Evolutionary conservation across 2,113 vertebrate genomes (phyloP), one percentile per base, ranked within the genome.

Genomic region (Paraplagusia blochii): DNA sequence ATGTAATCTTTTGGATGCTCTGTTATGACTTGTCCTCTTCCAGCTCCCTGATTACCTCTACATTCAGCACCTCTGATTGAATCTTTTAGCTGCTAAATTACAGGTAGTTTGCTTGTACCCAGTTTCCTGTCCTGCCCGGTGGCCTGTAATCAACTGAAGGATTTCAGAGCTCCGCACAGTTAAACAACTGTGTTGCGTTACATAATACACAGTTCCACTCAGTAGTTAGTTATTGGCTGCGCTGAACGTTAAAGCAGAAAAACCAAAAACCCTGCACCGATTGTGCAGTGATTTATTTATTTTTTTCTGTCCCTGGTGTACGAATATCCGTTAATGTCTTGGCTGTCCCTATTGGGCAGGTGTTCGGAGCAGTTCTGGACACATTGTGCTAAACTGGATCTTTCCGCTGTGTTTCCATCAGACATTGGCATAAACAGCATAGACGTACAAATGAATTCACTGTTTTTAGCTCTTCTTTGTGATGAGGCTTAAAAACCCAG

Each of bases 51-150:
- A 76, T 84, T 80, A 75, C 48, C 56, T 63, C 38, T 44, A 69
- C 42, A 72, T 53, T 65, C 68, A 62, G 53, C 76, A 76, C 80
- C 81, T 72, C 79, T 57, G 62, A 69, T 73, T 58, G 65, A 46
- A 79, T 64, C 77, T 75, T 77, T 80, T 63, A 79, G 81, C 60
- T 76, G 79, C 78, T 71, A 87, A 86, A 86, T 86, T 85, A 80
- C 84, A 86, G 87, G 84, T 89, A 71, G 68, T 69, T 71, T 74
- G 58, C 18, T 1, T 72, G 59, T 18, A 69, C 66, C 72, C 80
- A 63, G 67, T 65, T 82, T 85, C 80, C 78, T 77, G 53, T 54
- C 67, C 51, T 53, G 67, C 54, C 50, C 50, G 18, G 1, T 43
- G 65, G 67, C 63, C 76, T 77, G 65, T 84, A 81, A 87, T 88